Base-by-base conservation (phyloP, 2,888 invertebrate genomes). In the Acleris cristana region DNA sequence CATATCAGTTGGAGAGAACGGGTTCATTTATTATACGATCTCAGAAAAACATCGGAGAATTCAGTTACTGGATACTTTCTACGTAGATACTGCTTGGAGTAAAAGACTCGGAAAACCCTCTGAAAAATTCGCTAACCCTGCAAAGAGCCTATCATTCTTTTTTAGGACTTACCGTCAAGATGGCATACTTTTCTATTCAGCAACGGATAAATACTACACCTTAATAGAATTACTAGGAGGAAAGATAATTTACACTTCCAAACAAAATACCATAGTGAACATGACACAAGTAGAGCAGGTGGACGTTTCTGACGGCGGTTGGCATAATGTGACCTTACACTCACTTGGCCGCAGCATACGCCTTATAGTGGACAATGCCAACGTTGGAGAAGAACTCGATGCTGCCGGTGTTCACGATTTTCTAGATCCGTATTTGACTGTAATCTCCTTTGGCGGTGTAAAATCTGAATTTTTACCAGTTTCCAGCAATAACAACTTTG, bases 391-490 rank as follows among this genome's bases (percentile, higher is more conserved):
- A 79, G 98, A 98, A 83, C 90, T 98, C 5, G 98, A 98, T 80
- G 94, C 96, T 0, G 96, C 96, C 16, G 96, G 97, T 3, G 96
- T 98, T 0, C 98, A 98, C 81, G 97, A 98, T 82, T 98, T 98
- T 81, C 93, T 98, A 45, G 98, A 98, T 86, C 97, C 98, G 0
- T 98, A 98, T 80, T 89, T 99, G 59, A 96, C 96, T 0, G 94
- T 95, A 5, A 87, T 99, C 64, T 95, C 96, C 3, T 87, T 99
- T 51, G 98, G 98, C 51, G 97, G 97, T 10, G 94, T 95, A 0
- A 94, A 95, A 77, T 86, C 94, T 21, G 95, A 95, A 75, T 92
- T 94, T 76, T 93, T 95, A 73, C 93, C 93, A 51, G 93, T 93
- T 66, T 79, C 85, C 14, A 86, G 88, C 57, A 94, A 94, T 16